Evolutionary conservation across 2,797 vertebrate species (phyloP).

Genomic region (Orientallactaga sibirica): DNA sequence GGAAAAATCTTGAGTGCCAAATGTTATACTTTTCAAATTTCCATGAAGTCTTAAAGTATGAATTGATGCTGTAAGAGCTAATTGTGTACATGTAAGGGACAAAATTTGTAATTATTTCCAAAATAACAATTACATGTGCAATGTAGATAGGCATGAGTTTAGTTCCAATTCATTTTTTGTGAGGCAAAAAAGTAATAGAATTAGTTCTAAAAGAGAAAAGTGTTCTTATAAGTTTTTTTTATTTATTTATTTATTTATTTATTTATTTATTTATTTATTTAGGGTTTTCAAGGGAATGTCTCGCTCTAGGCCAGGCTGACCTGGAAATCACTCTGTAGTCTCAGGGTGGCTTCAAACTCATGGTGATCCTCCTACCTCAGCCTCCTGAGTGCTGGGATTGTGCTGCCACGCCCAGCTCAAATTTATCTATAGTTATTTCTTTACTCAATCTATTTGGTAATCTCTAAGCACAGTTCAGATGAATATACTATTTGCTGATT

Average conservation of each 20-base stretch:
- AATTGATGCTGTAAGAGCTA: neutral
- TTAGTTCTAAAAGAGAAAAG: neutral
- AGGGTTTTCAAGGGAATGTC: too few species aligned
- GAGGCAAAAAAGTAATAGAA: slow-evolving; percentile 30
- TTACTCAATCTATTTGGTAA: neutral
- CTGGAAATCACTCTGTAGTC: too few species aligned
- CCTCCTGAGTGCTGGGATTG: too few species aligned
- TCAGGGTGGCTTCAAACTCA: too few species aligned
- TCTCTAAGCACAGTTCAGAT: neutral
- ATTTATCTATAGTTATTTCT: neutral
- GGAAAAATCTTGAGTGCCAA: neutral
- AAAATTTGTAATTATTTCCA: neutral
- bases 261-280: too few species aligned
- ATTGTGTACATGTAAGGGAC: neutral
- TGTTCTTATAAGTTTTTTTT: neutral
- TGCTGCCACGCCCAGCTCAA: too few species aligned
- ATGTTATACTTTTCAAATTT: neutral
- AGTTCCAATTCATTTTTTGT: neutral
- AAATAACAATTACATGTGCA: neutral
- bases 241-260: neutral
- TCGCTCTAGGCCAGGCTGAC: too few species aligned
- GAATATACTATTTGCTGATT: neutral
- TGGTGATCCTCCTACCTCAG: too few species aligned
- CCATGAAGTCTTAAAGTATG: neutral
- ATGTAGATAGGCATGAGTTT: neutral